Evolutionary conservation across 2,888 invertebrate genomes (phyloP), one percentile per base, ranked within the genome.

Genomic region (Dendrolimus pini): DNA sequence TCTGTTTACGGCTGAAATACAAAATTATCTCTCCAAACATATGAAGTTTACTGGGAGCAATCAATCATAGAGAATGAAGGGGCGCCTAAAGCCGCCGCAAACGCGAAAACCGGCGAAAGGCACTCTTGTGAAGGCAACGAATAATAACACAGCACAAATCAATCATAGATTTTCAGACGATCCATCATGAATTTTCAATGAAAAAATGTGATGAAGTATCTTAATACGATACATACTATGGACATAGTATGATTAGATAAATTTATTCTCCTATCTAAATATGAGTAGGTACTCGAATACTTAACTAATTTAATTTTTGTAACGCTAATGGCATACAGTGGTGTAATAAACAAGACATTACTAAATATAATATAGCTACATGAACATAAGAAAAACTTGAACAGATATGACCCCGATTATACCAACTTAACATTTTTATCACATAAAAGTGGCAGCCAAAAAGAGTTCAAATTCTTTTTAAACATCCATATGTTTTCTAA

Each of bases 101-200:
- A 79, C 80, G 82, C 79, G 83, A 78, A 79, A 82, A 81, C 78
- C 82, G 75, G 71, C 72, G 77, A 72, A 77, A 83, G 83, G 82
- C 85, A 83, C 86, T 84, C 86, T 85, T 83, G 80, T 80, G 80
- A 82, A 83, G 82, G 83, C 83, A 77, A 77, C 82, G 86, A 88
- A 89, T 89, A 88, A 89, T 89, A 88, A 88, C 87, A 89, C 82
- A 82, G 77, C 87, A 83, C 83, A 80, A 87, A 90, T 90, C 89
- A 89, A 90, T 89, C 90, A 90, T 89, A 87, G 88, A 88, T 87
- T 87, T 85, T 77, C 80, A 75, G 87, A 85, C 82, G 83, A 90
- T 90, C 89, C 82, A 89, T 90, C 89, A 89, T 72, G 77, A 85
- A 80, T 80, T 89, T 89, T 84, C 79, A 87, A 82, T 87, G 76